Conservation (phyloP, 2,797 vertebrate species). For the Sebastolobus alascanus region DNA sequence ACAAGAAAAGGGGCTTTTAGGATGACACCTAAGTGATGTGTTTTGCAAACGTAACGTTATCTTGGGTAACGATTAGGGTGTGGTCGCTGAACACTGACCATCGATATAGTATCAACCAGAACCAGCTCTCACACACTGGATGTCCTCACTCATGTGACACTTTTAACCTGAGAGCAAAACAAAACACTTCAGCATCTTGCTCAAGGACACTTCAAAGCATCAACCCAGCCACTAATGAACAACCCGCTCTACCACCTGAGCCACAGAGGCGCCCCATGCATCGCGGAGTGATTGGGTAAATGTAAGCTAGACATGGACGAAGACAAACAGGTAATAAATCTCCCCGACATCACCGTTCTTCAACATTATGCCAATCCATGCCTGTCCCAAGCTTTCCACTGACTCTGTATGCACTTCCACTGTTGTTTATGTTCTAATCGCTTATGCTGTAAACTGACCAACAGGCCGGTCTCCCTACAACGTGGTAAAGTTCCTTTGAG, state of each 20-base stretch:
- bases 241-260: constrained; percentile 30
- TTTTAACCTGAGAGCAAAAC: constrained; percentile 7
- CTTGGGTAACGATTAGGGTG: too few species aligned
- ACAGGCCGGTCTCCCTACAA: background rate
- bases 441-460: constrained; percentile 23
- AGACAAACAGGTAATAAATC: constrained; percentile 32
- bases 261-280: background rate
- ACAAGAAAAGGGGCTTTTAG: too few species aligned
- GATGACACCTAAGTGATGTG: background rate
- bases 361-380: background rate
- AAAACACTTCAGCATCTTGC: constrained; percentile 12
- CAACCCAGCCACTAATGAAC: constrained; percentile 20
- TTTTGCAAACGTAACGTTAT: background rate
- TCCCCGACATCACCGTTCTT: background rate
- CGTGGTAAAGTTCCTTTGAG: constrained; percentile 14
- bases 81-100: background rate
- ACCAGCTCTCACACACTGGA: background rate
- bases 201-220: constrained; percentile 29
- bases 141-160: background rate
- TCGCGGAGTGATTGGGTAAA: constrained; percentile 5
- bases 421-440: constrained; percentile 44
- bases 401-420: background rate
- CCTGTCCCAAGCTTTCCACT: background rate
- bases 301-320: background rate
- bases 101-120: background rate